Evolutionary conservation across 2,888 invertebrate genomes (phyloP).

Genomic region (Dynastes hyllus): DNA sequence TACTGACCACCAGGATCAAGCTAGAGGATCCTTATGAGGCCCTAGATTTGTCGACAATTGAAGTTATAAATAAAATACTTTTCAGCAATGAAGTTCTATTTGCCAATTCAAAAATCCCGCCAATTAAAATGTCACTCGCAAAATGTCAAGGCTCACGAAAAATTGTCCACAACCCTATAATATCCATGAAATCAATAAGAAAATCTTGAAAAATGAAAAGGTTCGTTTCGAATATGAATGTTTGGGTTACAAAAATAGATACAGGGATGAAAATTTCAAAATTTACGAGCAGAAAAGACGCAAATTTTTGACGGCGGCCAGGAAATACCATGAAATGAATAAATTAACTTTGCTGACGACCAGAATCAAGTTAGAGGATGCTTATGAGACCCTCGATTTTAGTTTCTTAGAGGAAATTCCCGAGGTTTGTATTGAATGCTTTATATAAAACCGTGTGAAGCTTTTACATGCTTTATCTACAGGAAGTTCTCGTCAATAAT

Average conservation of each 20-base stretch:
- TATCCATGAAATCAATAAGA: conserved; percentile 61
- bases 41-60: conserved; percentile 53
- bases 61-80: too few relatives aligned
- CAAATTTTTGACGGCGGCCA: conserved; percentile 59
- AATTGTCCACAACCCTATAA: conserved; percentile 47
- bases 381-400: conserved; percentile 57
- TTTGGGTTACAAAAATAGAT: conserved; percentile 60
- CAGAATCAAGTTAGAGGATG: conserved; percentile 58
- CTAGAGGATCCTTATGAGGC: conserved; percentile 57
- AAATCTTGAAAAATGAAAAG: conserved; percentile 58
- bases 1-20: conserved; percentile 58
- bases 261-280: conserved; percentile 62
- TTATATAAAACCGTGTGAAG: neutral
- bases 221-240: conserved; percentile 59
- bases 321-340: conserved; percentile 61
- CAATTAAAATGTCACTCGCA: neutral
- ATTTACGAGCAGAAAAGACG: conserved; percentile 61
- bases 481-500: conserved; percentile 40
- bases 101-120: neutral
- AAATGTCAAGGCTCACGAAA: conserved; percentile 32
- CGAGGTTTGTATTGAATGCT: conserved; percentile 15
- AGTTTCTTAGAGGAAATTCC: conserved; percentile 55
- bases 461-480: neutral
- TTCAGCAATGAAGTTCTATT: too few relatives aligned
- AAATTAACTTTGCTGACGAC: conserved; percentile 59